Base-by-base conservation (phyloP, 1,140 invertebrate species). In the Acyrthosiphon pisum region DNA sequence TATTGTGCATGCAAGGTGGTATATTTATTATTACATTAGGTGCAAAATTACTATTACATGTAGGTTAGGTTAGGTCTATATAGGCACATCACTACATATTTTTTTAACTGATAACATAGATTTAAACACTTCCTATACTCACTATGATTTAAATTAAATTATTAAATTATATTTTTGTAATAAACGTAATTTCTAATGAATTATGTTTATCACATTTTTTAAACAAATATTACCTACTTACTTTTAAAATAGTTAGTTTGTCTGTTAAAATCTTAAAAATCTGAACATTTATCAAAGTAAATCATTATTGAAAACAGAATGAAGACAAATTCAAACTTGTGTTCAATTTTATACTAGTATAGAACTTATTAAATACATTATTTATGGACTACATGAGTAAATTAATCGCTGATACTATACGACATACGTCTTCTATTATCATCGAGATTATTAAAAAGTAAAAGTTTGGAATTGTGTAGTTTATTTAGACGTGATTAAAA, bases 1-100 rank as follows among this genome's bases (percentile, higher is more conserved):
- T 46, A 56, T 90, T 44, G 30, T 56, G 60, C 89, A 90, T n/a
- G 30, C 89, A 90, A 60, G 88, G 88, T 89, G 50, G 20, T 48
- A 9, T 26, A 89, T 11, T 35, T 89, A 56, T 53, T 56, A 56
- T 89, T 56, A 35, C 50, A 53, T 56, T 89, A 89, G 88, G 88
- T 53, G 88, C 23, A 56, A 89, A 37, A 89, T 89, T 23, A 41
- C 50, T 56, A 30, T 89, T 56, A 41, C 9, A 89, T 41, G 30
- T 56, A 53, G 3, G 35, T 50, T n/a, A n/a, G n/a, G n/a, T n/a
- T n/a, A n/a, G n/a, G 4, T 6, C 8, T 50, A 86, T 7, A 30
- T 53, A 88, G 20, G 23, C 1, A 26, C 44, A 9, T n/a, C 7
- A 84, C 37, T 26, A 84, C 20, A 88, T 76, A n/a, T 53, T 53